Evolutionary conservation across 2,113 vertebrate genomes (phyloP), one percentile per base, ranked within the genome.

Genomic region (Albula glossodonta): DNA sequence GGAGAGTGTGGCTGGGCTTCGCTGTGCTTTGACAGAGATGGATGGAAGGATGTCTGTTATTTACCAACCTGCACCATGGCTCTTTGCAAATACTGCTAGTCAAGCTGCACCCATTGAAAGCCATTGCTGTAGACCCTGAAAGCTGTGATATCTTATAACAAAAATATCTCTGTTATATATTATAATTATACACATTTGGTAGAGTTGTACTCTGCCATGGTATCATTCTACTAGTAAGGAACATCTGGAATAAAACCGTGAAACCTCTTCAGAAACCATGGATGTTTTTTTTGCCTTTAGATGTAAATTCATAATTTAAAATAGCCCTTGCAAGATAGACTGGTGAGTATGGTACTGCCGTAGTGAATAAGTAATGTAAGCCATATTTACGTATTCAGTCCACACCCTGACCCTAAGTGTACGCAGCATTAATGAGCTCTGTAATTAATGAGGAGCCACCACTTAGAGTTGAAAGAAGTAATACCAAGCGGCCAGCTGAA

Each of bases 401-500:
- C 78, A 49, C 57, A 60, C 53, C 88, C 70, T 80, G 78, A 88
- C 88, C 63, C 60, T 81, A 12, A 22, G 51, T 80, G 22, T 79
- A 3, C n/a, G 25, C 15, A 74, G 51, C 17, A 53, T 83, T 83
- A 78, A 83, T 86, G 25, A 77, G 13, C 66, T 51, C 51, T 66
- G 82, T 85, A 87, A 91, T 91, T 89, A 90, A 89, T 86, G 83
- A 51, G 56, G 87, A 56, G 5, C 48, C 51, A 74, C 41, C 84
- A 83, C 84, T 41, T 51, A 50, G 82, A 87, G 89, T 77, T 57
- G 70, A 80, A 79, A 60, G 5, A 77, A 77, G 77, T 81, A 88
- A 90, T 83, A 90, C 86, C 86, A 87, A 57, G n/a, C 86, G 25
- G 57, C 84, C 88, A 81, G 11, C 80, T 85, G 84, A 48, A 53